A percentile compares a stretch with the other conserved stretches of the same genome.
Conservation (phyloP, 2,888 invertebrate genomes). For the Rhagophthalmus giganteus region DNA sequence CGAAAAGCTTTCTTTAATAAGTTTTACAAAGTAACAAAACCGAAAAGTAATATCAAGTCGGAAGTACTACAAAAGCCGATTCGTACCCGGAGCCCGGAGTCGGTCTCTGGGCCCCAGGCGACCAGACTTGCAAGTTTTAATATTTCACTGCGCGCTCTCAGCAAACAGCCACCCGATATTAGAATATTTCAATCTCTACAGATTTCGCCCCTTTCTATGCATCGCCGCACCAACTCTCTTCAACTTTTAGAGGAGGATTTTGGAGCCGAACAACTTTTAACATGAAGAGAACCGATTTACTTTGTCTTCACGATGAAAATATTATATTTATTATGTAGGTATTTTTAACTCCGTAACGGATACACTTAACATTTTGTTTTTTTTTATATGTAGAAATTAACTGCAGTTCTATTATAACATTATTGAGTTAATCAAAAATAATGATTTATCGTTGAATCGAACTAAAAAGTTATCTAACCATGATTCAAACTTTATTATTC, state of each 20-base stretch:
- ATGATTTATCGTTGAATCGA: too few species aligned
- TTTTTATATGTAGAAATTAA: too few species aligned
- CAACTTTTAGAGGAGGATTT: constrained; percentile 31
- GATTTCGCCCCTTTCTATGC: constrained; percentile 44
- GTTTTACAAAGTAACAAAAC: constrained; percentile 26
- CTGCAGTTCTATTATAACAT: too few species aligned
- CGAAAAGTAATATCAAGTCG: constrained; percentile 32
- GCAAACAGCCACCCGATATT: constrained; percentile 49
- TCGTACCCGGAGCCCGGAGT: constrained; percentile 29
- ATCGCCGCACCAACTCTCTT: constrained; percentile 35
- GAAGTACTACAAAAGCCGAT: constrained; percentile 29
- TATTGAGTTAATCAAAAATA: too few species aligned
- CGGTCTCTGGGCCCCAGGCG: constrained; percentile 38
- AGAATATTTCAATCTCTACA: constrained; percentile 55
- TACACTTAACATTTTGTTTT: too few species aligned
- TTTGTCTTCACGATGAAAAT: not conserved
- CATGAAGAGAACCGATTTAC: constrained; percentile 8
- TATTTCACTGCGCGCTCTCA: constrained; percentile 45
- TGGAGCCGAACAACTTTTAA: constrained; percentile 21
- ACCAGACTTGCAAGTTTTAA: constrained; percentile 42
- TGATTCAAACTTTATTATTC: too few species aligned
- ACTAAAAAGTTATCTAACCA: too few species aligned
- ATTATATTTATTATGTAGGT: not conserved
- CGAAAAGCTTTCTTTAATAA: constrained; percentile 14
- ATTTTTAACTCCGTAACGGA: not conserved